Evolutionary conservation across 2,888 invertebrate species (phyloP), one percentile per base, ranked within the genome.

Genomic region (Drosophila rubida): DNA sequence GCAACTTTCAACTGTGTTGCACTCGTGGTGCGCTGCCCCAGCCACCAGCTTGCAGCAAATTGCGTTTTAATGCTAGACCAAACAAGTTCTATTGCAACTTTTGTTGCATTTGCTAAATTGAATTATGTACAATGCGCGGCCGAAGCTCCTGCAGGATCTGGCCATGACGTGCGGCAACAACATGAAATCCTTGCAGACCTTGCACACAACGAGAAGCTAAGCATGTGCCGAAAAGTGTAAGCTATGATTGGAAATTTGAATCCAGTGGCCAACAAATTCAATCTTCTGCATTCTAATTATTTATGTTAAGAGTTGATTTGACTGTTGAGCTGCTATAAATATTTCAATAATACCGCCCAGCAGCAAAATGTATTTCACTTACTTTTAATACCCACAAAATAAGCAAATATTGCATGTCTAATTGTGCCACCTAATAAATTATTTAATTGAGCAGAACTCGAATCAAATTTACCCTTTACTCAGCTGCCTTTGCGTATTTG

Each of bases 51-150:
- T 54, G 63, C 44, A 74, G 69, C 69, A 87, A 84, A 82, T 82
- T 80, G 85, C 73, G 63, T 69, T 85, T 78, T 82, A 80, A 87
- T 82, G 72, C 73, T 67, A 58, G 53, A 61, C 67, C 70, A 68
- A 74, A 77, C 65, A 69, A 72, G 57, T 57, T 87, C 67, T 82
- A 83, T 78, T 80, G 76, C 81, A 75, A 75, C 65, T 73, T 80
- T 85, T 82, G 79, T 70, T 86, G 87, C 80, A 80, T 80, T 73
- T 75, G 46, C 71, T 70, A 80, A 84, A 84, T 87, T 87, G 74
- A 85, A 85, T 78, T 75, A 80, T 70, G 71, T 63, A 61, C 74
- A 49, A 49, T 39, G 41, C 25, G 35, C 22, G 55, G 13, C 30
- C 19, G 5, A 2, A 8, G 27, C 6, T 16, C n/a, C 27, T 41